phyloP scores from a whole-genome alignment of 2,888 invertebrate species.

The Drosophila setosimentum region DNA sequence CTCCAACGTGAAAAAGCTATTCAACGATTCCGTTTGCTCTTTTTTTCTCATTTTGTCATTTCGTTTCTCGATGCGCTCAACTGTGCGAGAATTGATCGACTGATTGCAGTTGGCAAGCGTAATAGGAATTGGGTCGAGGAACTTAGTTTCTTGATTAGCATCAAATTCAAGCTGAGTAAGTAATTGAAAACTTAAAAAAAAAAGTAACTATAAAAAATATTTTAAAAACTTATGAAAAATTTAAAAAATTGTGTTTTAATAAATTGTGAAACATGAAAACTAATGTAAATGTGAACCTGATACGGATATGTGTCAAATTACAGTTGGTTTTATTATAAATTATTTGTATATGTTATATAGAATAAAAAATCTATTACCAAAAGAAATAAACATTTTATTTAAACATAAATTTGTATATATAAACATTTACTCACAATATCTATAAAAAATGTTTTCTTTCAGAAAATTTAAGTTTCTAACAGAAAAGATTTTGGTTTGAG shows the following conservation, averaged over 20 bases:
- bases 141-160: slow-evolving; percentile 1
- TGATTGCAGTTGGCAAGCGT: slow-evolving; percentile 32
- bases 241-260: background rate
- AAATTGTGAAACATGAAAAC: background rate
- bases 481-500: background rate
- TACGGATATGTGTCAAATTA: background rate
- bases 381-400: background rate
- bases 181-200: background rate
- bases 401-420: background rate
- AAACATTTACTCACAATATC: background rate
- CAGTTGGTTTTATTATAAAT: background rate
- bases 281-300: background rate
- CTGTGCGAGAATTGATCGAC: slow-evolving; percentile 7
- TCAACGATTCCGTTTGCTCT: slow-evolving; percentile 13
- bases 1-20: slow-evolving; percentile 55
- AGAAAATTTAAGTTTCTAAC: accelerated
- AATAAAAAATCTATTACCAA: background rate
- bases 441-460: background rate
- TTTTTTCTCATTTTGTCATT: slow-evolving; percentile 3
- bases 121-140: slow-evolving; percentile 16
- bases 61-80: slow-evolving; percentile 13
- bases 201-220: background rate
- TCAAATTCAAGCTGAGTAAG: slow-evolving; percentile 8
- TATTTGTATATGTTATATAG: background rate
- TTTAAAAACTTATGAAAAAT: slow-evolving; percentile 1